phyloP scores from a whole-genome alignment of 2,113 vertebrate species.

The Procapra przewalskii region DNA sequence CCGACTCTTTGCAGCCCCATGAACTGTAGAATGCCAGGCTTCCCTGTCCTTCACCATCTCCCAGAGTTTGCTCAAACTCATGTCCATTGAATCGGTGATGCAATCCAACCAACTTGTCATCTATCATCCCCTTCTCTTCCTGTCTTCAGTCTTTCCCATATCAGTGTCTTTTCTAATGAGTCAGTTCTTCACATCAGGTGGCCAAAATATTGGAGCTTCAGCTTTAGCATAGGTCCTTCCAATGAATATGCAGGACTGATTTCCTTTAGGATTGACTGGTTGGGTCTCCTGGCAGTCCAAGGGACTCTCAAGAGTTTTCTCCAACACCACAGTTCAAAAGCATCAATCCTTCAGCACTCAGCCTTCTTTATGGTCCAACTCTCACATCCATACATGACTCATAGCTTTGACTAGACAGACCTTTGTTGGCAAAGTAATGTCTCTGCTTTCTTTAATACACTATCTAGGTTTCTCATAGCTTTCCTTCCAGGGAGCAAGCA shows the following conservation, averaged over 20 bases:
- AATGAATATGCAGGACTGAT: neutral
- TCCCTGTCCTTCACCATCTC: neutral
- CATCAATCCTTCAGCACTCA: neutral
- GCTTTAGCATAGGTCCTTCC: neutral
- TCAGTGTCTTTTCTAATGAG: neutral
- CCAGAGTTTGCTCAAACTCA: neutral
- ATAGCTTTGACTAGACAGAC: neutral
- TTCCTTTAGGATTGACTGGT: neutral
- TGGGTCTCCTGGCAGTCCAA: neutral
- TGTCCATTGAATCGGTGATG: neutral
- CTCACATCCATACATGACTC: neutral
- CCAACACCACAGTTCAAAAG: neutral
- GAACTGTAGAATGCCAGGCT: neutral
- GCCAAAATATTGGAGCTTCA: neutral
- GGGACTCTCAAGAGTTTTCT: neutral
- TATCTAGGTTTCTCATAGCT: neutral
- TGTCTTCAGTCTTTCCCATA: neutral
- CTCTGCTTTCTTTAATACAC: neutral
- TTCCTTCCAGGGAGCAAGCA: neutral
- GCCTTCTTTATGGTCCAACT: neutral
- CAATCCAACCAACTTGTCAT: neutral
- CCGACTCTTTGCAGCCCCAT: neutral
- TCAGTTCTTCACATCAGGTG: neutral
- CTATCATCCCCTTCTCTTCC: neutral
- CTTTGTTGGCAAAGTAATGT: neutral